These are phyloP conservation scores for Drosophila pandora DNA, from an alignment of 1,140 invertebrate genomes.

Conservation along the genomic window DNA sequence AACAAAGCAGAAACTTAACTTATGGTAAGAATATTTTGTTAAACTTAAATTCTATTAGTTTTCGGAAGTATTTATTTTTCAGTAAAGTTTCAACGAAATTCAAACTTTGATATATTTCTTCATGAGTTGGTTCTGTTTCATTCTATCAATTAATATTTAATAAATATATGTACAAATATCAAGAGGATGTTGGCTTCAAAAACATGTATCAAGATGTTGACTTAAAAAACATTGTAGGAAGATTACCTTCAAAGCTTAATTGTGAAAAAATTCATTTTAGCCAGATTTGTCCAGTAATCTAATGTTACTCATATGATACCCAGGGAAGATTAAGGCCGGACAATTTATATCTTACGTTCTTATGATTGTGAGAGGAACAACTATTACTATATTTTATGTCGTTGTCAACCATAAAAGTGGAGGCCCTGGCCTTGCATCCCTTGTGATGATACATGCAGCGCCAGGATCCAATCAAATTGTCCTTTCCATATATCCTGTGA, in stretches of 20 bases:
- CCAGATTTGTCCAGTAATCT: too few relatives aligned
- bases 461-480: slow-evolving; percentile 57
- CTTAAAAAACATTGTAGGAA: too few relatives aligned
- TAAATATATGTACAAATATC: too few relatives aligned
- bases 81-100: neutral
- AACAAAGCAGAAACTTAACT: too few relatives aligned
- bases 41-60: too few relatives aligned
- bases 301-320: slow-evolving; percentile 7
- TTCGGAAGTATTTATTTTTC: neutral
- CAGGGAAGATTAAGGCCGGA: slow-evolving; percentile 15
- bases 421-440: slow-evolving; percentile 55
- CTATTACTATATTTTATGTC: slow-evolving; percentile 56
- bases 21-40: too few relatives aligned
- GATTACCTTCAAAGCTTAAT: too few relatives aligned
- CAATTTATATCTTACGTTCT: slow-evolving; percentile 19
- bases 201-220: too few relatives aligned
- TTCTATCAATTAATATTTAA: neutral
- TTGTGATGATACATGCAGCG: slow-evolving; percentile 54
- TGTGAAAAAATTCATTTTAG: neutral
- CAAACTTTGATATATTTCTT: too few relatives aligned
- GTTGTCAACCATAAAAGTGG: slow-evolving; percentile 38
- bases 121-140: neutral
- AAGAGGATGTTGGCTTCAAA: too few relatives aligned
- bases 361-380: slow-evolving; percentile 50
- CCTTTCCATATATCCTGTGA: slow-evolving; percentile 34